Base-by-base conservation (phyloP, 1,140 invertebrate genomes). In the Delia radicum region DNA sequence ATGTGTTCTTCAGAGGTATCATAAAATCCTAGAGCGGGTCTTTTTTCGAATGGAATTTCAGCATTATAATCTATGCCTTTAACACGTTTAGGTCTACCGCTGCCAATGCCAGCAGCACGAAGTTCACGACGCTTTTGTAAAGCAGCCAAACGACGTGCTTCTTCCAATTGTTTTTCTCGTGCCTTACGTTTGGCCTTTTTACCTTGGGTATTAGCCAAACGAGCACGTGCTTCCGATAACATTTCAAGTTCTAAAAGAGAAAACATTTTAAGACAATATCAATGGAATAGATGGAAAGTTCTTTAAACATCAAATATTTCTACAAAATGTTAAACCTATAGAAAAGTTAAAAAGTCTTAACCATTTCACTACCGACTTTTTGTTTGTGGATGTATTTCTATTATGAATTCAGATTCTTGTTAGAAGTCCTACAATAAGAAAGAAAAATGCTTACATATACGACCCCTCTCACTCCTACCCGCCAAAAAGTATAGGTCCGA, bases 141-240 rank as follows among this genome's bases (percentile, higher is more conserved):
- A 1, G 98, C 95, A 31, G 98, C 98, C 27, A 99, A 89, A 63
- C 98, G 89, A 63, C 98, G 90, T 1, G 98, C 98, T 89, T 99
- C 98, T 87, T 99, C 98, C 72, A 99, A 87, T 86, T 99, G 98
- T 83, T 99, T 99, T 87, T 99, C 98, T 73, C 98, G 89, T 0
- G 98, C 98, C 88, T 99, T 99, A 31, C 98, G 89, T 84, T 99
- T 99, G 0, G 98, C 98, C 84, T 99, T 99, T 86, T 99, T 99
- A 29, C 98, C 98, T 85, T 99, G 98, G 2, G 98, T 99, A 86
- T 99, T 99, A 1, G 98, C 98, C 26, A 99, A 88, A 83, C 98
- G 92, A 63, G 98, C 98, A 81, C 98, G 89, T 3, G 98, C 98
- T 88, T 99, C 98, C 0, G 97, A 99, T 48, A 99, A 87, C 98